A percentile compares a stretch with the other conserved stretches of the same genome.
Evolutionary conservation across 2,888 invertebrate species (phyloP).

Genomic region (Pharmacophagus antenor): DNA sequence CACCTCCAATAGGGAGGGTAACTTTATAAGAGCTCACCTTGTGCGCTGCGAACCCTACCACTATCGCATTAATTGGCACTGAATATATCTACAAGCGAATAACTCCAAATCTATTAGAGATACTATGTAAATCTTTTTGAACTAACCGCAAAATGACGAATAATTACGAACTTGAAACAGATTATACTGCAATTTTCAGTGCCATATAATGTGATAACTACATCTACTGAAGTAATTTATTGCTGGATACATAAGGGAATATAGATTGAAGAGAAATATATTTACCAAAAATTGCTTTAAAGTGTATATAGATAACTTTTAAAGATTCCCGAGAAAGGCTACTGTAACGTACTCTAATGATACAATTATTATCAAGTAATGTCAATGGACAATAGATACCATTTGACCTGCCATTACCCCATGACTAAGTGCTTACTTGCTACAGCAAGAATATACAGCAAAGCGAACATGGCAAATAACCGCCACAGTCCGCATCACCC

Average conservation of each 20-base stretch:
- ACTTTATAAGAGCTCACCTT: conserved; percentile 76
- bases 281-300: conserved; percentile 76
- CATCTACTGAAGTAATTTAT: conserved; percentile 78
- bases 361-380: conserved; percentile 80
- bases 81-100: conserved; percentile 39
- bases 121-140: conserved; percentile 9
- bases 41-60: conserved; percentile 79
- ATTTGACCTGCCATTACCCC: conserved; percentile 75
- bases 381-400: conserved; percentile 81
- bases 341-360: conserved; percentile 81
- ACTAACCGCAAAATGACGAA: conserved; percentile 21
- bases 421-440: conserved; percentile 73
- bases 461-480: conserved; percentile 60
- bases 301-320: conserved; percentile 80
- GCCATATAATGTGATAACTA: conserved; percentile 69
- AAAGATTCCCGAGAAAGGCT: conserved; percentile 79
- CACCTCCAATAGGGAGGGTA: conserved; percentile 81
- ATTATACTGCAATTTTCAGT: conserved; percentile 40
- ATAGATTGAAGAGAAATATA: conserved; percentile 80
- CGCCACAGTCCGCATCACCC: conserved; percentile 57
- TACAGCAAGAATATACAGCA: conserved; percentile 77
- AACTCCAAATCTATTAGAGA: conserved; percentile 24
- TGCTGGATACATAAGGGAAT: conserved; percentile 80
- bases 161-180: conserved; percentile 14
- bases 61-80: conserved; percentile 58